Conservation (phyloP, 2,797 vertebrate genomes). For the Heterohyrax brucei region DNA sequence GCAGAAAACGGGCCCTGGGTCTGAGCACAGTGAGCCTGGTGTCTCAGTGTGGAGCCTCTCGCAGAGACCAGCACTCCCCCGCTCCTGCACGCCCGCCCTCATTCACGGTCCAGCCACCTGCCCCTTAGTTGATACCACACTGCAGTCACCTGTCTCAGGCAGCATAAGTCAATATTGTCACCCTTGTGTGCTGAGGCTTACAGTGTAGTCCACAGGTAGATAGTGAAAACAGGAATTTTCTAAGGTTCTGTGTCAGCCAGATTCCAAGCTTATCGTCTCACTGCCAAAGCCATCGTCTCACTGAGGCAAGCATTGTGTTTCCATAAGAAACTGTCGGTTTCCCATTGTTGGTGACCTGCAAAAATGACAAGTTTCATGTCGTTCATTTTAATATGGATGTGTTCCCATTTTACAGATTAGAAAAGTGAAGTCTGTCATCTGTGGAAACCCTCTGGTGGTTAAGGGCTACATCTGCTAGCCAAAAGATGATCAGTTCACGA, state of each 20-base stretch:
- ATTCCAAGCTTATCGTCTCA: neutral
- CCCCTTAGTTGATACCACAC: neutral
- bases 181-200: neutral
- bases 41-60: neutral
- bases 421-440: neutral
- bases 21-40: neutral
- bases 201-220: neutral
- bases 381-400: neutral
- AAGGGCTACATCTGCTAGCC: no score
- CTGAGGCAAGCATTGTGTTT: neutral
- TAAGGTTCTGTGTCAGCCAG: neutral
- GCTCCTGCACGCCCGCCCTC: neutral
- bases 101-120: neutral
- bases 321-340: neutral
- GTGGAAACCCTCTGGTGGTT: no score
- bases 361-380: neutral
- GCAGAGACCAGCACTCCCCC: neutral
- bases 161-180: neutral
- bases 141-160: neutral
- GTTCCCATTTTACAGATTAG: constrained; percentile 5
- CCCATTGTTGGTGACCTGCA: neutral
- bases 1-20: neutral
- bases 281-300: neutral
- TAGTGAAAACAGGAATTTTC: neutral
- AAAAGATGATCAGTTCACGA: no score